Conservation (phyloP, 1,140 invertebrate species). For the Cyrtorhinus lividipennis region DNA sequence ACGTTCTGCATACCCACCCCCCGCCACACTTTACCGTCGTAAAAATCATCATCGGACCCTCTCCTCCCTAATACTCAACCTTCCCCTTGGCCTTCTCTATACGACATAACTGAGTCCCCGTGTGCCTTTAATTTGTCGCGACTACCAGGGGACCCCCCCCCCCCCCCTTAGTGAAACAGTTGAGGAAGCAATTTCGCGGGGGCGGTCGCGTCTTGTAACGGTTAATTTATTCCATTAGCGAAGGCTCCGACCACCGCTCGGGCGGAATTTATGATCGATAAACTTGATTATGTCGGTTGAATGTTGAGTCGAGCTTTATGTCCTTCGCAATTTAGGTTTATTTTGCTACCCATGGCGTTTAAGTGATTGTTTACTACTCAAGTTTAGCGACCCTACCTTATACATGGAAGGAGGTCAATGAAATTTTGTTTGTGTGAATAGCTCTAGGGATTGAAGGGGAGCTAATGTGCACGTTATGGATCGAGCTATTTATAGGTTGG, state of each 20-base stretch:
- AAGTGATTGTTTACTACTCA: too few species aligned
- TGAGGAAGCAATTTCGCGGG: background rate
- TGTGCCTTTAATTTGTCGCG: background rate
- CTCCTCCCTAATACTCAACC: too few species aligned
- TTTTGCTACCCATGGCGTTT: too few species aligned
- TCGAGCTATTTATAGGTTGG: too few species aligned
- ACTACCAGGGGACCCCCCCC: background rate
- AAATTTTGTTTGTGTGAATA: too few species aligned
- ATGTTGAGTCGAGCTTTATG: background rate
- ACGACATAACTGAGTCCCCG: background rate
- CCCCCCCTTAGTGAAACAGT: background rate
- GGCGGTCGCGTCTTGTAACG: background rate
- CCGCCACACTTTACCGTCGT: background rate
- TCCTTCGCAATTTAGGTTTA: too few species aligned
- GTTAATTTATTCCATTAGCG: background rate
- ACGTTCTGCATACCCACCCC: background rate
- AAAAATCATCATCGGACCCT: background rate
- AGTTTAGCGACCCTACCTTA: too few species aligned
- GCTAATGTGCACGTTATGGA: too few species aligned
- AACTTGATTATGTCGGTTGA: background rate
- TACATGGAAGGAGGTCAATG: too few species aligned
- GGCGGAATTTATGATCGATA: background rate
- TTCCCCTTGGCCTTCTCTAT: background rate
- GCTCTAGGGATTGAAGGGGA: too few species aligned
- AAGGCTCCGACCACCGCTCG: background rate